Percentiles rank a stretch among this genome's conserved stretches.
Evolutionary conservation across 2,888 invertebrate genomes (phyloP).

Genomic region (Drosophila bunnanda): DNA sequence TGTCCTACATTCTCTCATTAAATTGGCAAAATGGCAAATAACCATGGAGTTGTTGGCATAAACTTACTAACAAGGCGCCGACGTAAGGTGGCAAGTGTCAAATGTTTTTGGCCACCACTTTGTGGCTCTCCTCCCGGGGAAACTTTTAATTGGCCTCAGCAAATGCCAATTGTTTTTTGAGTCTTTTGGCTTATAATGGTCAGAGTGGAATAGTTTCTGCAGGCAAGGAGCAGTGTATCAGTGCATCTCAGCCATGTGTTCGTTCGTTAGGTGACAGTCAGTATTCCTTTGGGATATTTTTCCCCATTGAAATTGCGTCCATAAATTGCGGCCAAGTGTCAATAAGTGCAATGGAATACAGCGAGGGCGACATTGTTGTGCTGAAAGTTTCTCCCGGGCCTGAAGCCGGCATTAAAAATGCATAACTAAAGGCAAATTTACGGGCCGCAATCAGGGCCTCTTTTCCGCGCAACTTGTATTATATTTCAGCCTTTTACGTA

Average conservation of each 20-base stretch:
- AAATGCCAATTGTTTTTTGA: conserved; percentile 66
- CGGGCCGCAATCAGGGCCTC: conserved; percentile 21
- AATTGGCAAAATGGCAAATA: conserved; percentile 76
- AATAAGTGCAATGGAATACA: conserved; percentile 59
- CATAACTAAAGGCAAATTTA: conserved; percentile 61
- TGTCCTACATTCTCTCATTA: conserved; percentile 79
- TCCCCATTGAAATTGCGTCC: conserved; percentile 31
- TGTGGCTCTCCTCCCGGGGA: conserved; percentile 57
- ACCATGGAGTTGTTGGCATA: conserved; percentile 64
- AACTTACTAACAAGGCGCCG: conserved; percentile 73
- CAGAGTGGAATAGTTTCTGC: conserved; percentile 26
- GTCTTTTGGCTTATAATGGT: conserved; percentile 20
- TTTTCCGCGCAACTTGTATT: conserved; percentile 3
- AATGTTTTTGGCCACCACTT: conserved; percentile 58
- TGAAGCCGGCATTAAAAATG: conserved; percentile 52
- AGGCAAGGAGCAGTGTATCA: conserved; percentile 9
- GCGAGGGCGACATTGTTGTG: conserved; percentile 48
- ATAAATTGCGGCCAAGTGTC: conserved; percentile 77
- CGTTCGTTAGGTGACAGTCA: conserved; percentile 10
- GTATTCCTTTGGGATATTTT: conserved; percentile 9
- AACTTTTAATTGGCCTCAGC: conserved; percentile 77
- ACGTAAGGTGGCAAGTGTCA: conserved; percentile 32
- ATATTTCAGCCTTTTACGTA: conserved; percentile 7
- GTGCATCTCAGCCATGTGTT: conserved; percentile 35
- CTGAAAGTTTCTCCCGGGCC: conserved; percentile 48